Evolutionary conservation across 2,888 invertebrate genomes (phyloP), one percentile per base, ranked within the genome.

Genomic region (Scaptomyza caliginosa): DNA sequence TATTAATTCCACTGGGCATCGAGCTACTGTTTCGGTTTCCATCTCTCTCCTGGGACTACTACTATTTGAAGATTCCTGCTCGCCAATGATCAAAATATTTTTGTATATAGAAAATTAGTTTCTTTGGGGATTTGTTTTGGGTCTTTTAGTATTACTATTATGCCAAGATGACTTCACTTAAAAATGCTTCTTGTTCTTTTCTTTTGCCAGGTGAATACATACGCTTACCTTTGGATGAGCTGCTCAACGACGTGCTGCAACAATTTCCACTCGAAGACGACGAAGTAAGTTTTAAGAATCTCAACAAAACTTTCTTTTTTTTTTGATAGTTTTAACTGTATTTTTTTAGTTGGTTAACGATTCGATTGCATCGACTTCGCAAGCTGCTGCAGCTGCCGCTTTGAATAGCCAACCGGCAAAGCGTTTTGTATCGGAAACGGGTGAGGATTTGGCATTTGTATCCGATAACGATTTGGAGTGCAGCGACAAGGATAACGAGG

Each of bases 171-270:
- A 70, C 65, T 75, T 65, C 75, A 56, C 71, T 50, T 11, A 39
- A 63, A 58, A 63, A 57, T 57, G 46, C 26, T 13, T 19, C 3
- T 10, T n/a, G 4, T 36, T 34, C 7, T 34, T 34, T 3, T 34
- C 57, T 56, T 28, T 56, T 66, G 52, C 50, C 52, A 91, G 91
- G 91, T 88, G 91, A 91, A 90, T 90, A 90, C 68, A 90, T 91
- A 51, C 90, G 90, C 55, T 80, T 90, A 64, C 91, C 91, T 13
- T 72, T 91, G 80, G 91, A 91, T 85, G 91, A 91, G 57, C 77
- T 91, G 70, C 81, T 91, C 58, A 89, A 91, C 83, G 91, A 91
- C 88, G 91, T 91, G 70, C 78, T 91, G 65, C 89, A 90, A 76
- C 89, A 88, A 72, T 88, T 91, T 56, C 57, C 78, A 36, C 78